Conservation (phyloP, 92 coral and sea anemone species). For the Parazoanthus darwini region DNA sequence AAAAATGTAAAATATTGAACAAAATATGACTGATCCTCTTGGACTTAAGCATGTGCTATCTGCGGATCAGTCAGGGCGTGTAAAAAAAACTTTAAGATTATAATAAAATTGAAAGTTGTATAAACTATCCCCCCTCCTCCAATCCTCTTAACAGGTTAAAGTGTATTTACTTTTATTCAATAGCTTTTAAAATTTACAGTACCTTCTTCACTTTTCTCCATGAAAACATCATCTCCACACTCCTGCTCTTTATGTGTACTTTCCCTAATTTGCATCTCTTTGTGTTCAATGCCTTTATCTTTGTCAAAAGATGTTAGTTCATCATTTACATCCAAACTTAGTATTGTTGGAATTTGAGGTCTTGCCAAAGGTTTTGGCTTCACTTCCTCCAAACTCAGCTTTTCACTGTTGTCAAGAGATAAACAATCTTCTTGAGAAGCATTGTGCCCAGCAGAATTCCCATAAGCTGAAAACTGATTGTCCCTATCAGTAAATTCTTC, state of each 20-base stretch:
- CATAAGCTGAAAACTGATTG: not conserved
- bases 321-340: slow-evolving; percentile 60
- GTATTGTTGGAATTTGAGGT: slow-evolving; percentile 94
- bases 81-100: no score
- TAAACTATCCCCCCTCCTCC: no score
- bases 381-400: slow-evolving; percentile 39
- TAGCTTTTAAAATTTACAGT: not conserved
- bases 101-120: no score
- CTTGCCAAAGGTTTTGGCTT: slow-evolving; percentile 73
- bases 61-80: no score
- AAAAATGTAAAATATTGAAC: no score
- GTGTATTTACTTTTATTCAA: not conserved
- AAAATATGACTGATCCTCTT: no score
- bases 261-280: slow-evolving; percentile 34
- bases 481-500: not conserved
- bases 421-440: slow-evolving; percentile 3
- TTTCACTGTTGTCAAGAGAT: slow-evolving; percentile 2
- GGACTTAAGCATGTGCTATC: no score
- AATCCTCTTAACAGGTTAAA: no score
- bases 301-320: not conserved
- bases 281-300: slow-evolving; percentile 14
- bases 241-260: slow-evolving; percentile 31
- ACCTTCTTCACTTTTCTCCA: slow-evolving; percentile 23
- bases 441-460: not conserved
- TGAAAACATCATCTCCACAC: slow-evolving; percentile 34